Percentiles rank a stretch among this genome's conserved stretches.
phyloP scores from a whole-genome alignment of 2,113 vertebrate genomes.

The Boulengeromyrus knoepffleri region DNA sequence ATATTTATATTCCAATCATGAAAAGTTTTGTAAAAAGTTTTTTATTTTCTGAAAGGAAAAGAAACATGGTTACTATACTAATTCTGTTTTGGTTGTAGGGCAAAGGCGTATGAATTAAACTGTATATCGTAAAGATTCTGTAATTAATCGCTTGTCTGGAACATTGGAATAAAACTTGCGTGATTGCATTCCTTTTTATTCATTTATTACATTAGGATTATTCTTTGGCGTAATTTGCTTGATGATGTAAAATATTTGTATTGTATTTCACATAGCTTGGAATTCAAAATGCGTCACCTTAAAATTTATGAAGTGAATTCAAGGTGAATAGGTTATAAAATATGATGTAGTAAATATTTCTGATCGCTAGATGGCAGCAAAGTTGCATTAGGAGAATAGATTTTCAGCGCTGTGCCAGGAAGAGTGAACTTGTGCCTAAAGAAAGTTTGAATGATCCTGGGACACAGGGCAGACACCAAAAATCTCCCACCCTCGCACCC shows the following conservation, averaged over 20 bases:
- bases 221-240: not conserved
- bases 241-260: not conserved
- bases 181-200: not conserved
- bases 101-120: not conserved
- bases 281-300: not conserved
- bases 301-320: not conserved
- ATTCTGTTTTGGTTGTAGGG: not conserved
- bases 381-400: slow-evolving; percentile 1
- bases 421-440: not conserved
- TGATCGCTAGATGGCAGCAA: slow-evolving; percentile 44
- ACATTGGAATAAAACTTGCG: not conserved
- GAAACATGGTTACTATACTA: not conserved
- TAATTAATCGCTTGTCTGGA: not conserved
- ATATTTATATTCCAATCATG: not conserved
- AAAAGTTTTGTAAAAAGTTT: not conserved
- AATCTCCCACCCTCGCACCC: not conserved
- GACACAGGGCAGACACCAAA: not conserved
- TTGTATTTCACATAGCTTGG: not conserved
- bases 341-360: not conserved
- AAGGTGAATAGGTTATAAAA: not conserved
- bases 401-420: not conserved
- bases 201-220: not conserved
- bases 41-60: not conserved
- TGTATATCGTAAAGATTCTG: not conserved
- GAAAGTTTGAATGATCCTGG: not conserved